Evolutionary conservation across 1,140 invertebrate genomes (phyloP).

Genomic region (Conus betulinus): DNA sequence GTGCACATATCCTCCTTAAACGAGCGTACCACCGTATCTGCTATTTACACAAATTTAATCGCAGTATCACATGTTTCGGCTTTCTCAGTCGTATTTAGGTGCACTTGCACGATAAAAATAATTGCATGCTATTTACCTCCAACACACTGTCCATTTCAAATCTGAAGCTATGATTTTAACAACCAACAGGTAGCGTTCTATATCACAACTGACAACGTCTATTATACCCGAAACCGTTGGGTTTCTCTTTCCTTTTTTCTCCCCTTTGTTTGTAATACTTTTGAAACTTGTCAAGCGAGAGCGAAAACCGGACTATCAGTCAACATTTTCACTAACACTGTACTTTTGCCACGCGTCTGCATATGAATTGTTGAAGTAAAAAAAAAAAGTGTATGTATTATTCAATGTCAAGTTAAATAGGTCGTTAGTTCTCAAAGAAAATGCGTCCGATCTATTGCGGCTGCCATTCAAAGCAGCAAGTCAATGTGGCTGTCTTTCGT

Average conservation of each 20-base stretch:
- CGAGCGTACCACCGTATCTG: neutral
- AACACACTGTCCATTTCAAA: neutral
- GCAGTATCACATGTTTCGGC: neutral
- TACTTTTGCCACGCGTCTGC: no score
- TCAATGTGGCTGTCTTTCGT: no score
- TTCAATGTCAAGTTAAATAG: neutral
- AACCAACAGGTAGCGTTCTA: neutral
- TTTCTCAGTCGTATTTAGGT: neutral
- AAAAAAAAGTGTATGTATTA: neutral
- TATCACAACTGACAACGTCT: neutral
- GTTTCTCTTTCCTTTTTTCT: no score
- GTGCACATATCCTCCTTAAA: neutral
- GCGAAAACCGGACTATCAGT: no score
- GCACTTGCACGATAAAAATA: neutral
- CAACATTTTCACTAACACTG: no score
- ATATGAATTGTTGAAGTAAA: no score
- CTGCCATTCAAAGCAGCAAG: no score
- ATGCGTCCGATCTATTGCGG: no score
- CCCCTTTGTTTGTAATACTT: no score
- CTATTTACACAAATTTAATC: neutral
- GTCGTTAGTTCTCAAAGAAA: no score
- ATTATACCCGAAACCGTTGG: neutral
- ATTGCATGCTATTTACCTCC: neutral
- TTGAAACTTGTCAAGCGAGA: no score
- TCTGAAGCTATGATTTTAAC: neutral